Base-by-base conservation (phyloP, 1,140 invertebrate genomes). In the Cotesia glomerata region DNA sequence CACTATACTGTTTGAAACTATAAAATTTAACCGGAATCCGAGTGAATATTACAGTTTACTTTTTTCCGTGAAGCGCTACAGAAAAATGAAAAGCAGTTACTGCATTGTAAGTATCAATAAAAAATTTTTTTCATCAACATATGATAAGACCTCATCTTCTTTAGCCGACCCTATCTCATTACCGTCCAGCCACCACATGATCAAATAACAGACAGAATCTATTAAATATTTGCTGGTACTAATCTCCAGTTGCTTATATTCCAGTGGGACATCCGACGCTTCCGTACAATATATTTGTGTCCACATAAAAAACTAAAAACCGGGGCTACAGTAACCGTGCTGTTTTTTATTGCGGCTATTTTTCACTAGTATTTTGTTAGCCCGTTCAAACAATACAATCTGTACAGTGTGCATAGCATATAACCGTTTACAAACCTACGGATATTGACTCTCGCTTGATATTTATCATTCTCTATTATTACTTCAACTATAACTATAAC, bases 281-380 rank as follows among this genome's bases (percentile, higher is more conserved):
- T 26, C 14, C 11, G 8, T 26, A 61, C 18, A 13, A 45, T 45
- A 45, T 45, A 45, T 45, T 45, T 45, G 11, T 45, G 34, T 64
- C 13, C 39, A 14, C 39, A 64, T 64, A 64, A 39, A 34, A 9
- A 64, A 39, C 13, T 64, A 5, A 45, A 45, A 45, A 45, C 39
- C 39, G 7, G 39, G 7, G 39, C 39, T 45, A 5, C 26, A 26
- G 26, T 14, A 64, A 4, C 11, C 26, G 14, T 9, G 26, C 58
- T 35, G 39, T 64, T 64, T 64, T 64, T 64, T 64, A 64, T 64
- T 64, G 36, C 11, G 13, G 34, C 34, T 13, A 58, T 58, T 54
- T 58, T 56, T 69, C 35, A 56, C 54, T 3, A 8, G 34, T 64
- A 71, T 75, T 72, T 75, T 74, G 11, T 64, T 62, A 74, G 26